phyloP scores from a whole-genome alignment of 2,113 vertebrate species.

The Smithornis capensis region DNA sequence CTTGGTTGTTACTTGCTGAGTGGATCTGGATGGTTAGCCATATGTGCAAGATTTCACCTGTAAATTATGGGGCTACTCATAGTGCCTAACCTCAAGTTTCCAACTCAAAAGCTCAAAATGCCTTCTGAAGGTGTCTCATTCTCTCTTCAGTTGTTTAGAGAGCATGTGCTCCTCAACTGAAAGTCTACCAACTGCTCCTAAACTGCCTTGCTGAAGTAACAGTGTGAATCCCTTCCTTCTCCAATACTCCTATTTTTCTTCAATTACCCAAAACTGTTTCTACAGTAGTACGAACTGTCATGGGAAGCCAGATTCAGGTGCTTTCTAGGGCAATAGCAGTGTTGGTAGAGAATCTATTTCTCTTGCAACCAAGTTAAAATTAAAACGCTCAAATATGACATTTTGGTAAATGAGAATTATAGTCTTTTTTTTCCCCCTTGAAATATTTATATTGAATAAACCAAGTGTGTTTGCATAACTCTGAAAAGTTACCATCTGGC shows the following conservation, averaged over 20 bases:
- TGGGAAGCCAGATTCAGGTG: not conserved
- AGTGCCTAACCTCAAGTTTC: not conserved
- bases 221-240: not conserved
- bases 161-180: not conserved
- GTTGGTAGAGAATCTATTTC: not conserved
- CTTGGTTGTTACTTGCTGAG: not conserved
- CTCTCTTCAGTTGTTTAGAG: not conserved
- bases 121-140: not conserved
- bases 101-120: not conserved
- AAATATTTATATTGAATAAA: slow-evolving; percentile 55
- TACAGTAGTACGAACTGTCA: not conserved
- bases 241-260: not conserved
- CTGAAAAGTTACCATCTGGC: slow-evolving; percentile 59
- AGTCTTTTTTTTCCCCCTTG: not conserved
- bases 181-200: not conserved
- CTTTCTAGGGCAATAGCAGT: not conserved
- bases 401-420: not conserved
- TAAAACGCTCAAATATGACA: not conserved
- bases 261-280: not conserved
- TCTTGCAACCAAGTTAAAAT: not conserved
- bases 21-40: not conserved
- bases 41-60: not conserved
- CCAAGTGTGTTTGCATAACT: slow-evolving; percentile 48
- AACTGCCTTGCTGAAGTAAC: not conserved
- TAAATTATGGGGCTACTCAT: not conserved